phyloP scores from a whole-genome alignment of 2,113 vertebrate species.

The Oncorhynchus mykiss region DNA sequence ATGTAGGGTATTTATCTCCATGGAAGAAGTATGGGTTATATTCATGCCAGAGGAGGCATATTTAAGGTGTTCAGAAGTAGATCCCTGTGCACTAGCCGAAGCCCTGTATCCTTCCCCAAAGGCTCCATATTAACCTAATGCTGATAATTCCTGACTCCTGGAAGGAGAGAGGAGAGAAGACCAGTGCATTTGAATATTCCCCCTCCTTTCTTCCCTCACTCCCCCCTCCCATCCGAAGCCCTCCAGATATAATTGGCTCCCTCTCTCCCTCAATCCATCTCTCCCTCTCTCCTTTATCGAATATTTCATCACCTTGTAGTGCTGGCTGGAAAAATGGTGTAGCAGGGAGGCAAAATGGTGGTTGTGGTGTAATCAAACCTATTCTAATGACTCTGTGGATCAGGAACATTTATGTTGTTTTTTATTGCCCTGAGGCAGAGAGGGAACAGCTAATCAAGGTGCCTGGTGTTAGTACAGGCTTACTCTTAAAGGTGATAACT shows the following conservation, averaged over 20 bases:
- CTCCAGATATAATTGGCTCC: not conserved
- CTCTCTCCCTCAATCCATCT: not conserved
- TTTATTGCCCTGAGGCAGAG: not conserved
- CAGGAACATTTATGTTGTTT: not conserved
- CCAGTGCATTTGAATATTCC: not conserved
- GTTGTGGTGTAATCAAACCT: conserved; percentile 2
- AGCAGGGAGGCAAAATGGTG: not conserved
- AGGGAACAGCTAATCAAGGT: not conserved
- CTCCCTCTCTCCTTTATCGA: not conserved
- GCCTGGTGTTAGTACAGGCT: too few relatives aligned
- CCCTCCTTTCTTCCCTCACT: not conserved
- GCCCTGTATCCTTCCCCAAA: too few relatives aligned
- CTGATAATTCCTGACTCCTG: conserved; percentile 8
- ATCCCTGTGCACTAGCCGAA: not conserved
- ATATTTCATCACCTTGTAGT: not conserved
- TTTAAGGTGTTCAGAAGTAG: not conserved
- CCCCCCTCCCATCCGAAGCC: too few relatives aligned
- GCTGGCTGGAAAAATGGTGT: not conserved
- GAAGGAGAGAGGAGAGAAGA: not conserved
- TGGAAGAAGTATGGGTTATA: not conserved
- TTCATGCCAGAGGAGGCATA: not conserved
- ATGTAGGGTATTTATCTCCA: too few relatives aligned
- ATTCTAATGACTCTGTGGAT: not conserved
- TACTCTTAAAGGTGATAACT: not conserved
- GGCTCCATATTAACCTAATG: not conserved